Conservation (phyloP, 1,140 invertebrate genomes). For the Heliconius himera region DNA sequence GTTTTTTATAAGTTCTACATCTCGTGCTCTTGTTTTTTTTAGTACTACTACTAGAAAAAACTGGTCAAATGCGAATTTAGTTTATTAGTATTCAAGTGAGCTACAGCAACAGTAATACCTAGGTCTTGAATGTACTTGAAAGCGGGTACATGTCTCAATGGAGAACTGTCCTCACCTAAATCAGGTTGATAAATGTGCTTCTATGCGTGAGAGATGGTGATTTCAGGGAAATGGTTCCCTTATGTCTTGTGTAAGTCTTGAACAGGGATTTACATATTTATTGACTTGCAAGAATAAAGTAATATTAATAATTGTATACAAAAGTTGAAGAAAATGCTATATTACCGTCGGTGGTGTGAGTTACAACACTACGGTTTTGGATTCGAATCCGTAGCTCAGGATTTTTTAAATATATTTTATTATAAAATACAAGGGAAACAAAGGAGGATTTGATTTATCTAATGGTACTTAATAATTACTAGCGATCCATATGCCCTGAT, state of each 20-base stretch:
- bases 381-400: no score
- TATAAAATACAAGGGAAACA: no score
- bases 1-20: no score
- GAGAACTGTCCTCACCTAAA: slow-evolving; percentile 45
- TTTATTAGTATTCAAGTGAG: slow-evolving; percentile 8
- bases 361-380: no score
- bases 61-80: no score
- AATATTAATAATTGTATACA: not conserved
- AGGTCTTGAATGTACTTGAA: not conserved
- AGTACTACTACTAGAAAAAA: no score
- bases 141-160: slow-evolving; percentile 22
- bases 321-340: not conserved
- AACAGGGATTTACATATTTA: slow-evolving; percentile 15
- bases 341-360: no score
- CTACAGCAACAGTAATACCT: not conserved
- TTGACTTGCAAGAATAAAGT: not conserved
- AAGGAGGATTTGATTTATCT: no score
- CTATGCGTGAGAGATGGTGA: slow-evolving; percentile 42
- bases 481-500: no score
- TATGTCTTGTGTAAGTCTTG: slow-evolving; percentile 18
- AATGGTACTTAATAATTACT: no score
- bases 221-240: slow-evolving; percentile 21
- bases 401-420: no score
- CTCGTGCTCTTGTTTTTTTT: no score
- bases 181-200: slow-evolving; percentile 41